Evolutionary conservation across 2,888 invertebrate genomes (phyloP).

Genomic region (Coleophora deauratella): DNA sequence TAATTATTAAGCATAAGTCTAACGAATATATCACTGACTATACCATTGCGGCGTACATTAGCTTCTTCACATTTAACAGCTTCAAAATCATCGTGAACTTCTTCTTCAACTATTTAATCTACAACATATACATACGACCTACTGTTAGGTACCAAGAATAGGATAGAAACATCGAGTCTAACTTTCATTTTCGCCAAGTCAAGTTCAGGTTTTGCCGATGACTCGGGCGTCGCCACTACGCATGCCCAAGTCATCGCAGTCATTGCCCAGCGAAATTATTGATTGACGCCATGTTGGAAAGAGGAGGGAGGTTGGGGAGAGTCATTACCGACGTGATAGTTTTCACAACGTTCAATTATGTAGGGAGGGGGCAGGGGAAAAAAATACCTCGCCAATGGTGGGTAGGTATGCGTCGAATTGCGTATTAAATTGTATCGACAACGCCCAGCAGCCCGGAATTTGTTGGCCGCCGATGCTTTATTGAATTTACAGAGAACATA

Average conservation of each 20-base stretch:
- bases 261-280: slow-evolving; percentile 73
- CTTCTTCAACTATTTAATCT: no score
- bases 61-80: no score
- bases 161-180: slow-evolving; percentile 63
- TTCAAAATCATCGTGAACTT: no score
- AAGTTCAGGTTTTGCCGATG: slow-evolving; percentile 71
- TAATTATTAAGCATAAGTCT: no score
- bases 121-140: no score
- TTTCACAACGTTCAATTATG: slow-evolving; percentile 72
- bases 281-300: slow-evolving; percentile 72
- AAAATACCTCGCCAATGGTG: slow-evolving; percentile 57
- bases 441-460: slow-evolving; percentile 45
- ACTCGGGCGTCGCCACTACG: slow-evolving; percentile 45
- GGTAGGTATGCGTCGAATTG: slow-evolving; percentile 45
- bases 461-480: slow-evolving; percentile 32
- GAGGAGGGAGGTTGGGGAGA: slow-evolving; percentile 41
- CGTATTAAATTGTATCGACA: slow-evolving; percentile 66
- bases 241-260: slow-evolving; percentile 71
- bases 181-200: slow-evolving; percentile 73
- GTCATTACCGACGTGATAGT: slow-evolving; percentile 70
- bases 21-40: no score
- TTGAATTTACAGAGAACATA: slow-evolving; percentile 23
- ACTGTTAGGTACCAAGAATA: slow-evolving; percentile 49
- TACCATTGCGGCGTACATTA: no score
- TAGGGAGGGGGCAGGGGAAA: slow-evolving; percentile 43